phyloP scores from a whole-genome alignment of 2,888 invertebrate species.

The Pherbina coryleti region DNA sequence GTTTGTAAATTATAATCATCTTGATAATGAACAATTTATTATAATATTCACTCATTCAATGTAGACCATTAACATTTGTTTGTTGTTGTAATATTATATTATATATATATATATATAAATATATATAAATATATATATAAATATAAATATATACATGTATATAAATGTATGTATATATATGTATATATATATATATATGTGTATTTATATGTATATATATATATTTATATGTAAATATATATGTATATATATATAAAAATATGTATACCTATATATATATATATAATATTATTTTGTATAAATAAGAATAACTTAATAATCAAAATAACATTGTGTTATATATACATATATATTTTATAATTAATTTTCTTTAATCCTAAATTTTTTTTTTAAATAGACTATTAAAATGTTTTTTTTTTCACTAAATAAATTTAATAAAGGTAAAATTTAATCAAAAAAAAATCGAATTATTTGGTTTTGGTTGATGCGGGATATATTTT shows the following conservation, averaged over 20 bases:
- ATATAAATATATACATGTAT: too few species aligned
- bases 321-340: constrained; percentile 28
- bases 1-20: constrained; percentile 25
- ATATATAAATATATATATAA: too few species aligned
- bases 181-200: too few species aligned
- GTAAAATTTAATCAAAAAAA: constrained; percentile 16
- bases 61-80: constrained; percentile 22
- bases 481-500: too few species aligned
- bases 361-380: constrained; percentile 36
- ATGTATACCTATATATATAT: too few species aligned
- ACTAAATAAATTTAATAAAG: constrained; percentile 37
- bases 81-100: background rate
- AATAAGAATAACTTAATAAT: constrained; percentile 33
- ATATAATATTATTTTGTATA: constrained; percentile 31
- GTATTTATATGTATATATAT: background rate
- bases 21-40: constrained; percentile 22
- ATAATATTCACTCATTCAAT: constrained; percentile 7
- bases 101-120: too few species aligned
- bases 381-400: constrained; percentile 39
- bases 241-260: too few species aligned
- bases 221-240: too few species aligned
- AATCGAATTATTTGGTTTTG: too few species aligned
- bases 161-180: too few species aligned
- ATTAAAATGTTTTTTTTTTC: constrained; percentile 33
- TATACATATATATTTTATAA: constrained; percentile 25